Conservation (phyloP, 2,113 vertebrate genomes). For the Lonchura striata region DNA sequence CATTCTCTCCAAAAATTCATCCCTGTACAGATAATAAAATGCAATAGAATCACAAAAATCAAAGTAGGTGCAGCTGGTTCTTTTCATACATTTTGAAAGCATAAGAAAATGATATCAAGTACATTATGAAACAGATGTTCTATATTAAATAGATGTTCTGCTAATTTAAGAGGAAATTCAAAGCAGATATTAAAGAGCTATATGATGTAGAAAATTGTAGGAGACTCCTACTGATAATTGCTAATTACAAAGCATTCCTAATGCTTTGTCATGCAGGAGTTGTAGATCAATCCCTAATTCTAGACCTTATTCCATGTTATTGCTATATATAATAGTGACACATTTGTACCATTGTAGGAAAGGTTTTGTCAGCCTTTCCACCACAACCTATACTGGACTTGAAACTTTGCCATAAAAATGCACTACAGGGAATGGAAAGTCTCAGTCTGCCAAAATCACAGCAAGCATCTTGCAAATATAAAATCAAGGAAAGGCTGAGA, state of each 20-base stretch:
- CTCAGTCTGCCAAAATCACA: background rate
- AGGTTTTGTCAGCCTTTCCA: background rate
- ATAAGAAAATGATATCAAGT: background rate
- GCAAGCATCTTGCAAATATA: background rate
- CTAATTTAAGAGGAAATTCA: conserved; percentile 57
- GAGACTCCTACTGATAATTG: conserved; percentile 10
- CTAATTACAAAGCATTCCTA: background rate
- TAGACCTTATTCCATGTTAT: background rate
- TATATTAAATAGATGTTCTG: conserved; percentile 11
- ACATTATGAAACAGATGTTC: background rate
- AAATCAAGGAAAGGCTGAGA: background rate
- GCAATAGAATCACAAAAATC: background rate
- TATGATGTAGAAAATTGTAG: conserved; percentile 32
- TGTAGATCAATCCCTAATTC: background rate
- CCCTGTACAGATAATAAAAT: background rate
- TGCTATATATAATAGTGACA: background rate
- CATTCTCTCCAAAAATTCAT: background rate
- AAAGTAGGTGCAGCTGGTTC: background rate
- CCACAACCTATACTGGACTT: background rate
- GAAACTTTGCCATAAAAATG: background rate
- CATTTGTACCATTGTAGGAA: background rate
- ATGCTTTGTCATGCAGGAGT: background rate
- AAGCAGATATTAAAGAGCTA: conserved; percentile 42
- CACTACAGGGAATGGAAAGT: background rate
- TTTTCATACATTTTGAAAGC: background rate